Conservation (phyloP, 2,797 vertebrate genomes). For the Sebastes hubbsi region DNA sequence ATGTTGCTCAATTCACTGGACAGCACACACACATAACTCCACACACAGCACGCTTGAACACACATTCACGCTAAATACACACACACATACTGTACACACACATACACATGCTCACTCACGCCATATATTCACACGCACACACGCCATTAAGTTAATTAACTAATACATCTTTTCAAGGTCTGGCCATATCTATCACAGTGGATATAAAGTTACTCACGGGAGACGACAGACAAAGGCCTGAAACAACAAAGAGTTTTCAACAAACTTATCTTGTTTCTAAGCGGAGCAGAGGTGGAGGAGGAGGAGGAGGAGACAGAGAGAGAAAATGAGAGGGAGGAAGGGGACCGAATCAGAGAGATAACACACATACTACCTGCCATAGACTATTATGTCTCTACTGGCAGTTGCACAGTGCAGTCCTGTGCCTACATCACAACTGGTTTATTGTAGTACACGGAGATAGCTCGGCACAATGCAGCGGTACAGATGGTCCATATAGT, state of each 20-base stretch:
- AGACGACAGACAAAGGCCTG: slow-evolving; percentile 33
- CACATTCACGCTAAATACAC: neutral
- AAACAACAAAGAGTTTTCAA: slow-evolving; percentile 49
- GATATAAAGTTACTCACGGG: slow-evolving; percentile 44
- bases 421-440: slow-evolving; percentile 25
- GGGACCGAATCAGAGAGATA: slow-evolving; percentile 3
- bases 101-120: neutral
- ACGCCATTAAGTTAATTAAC: slow-evolving; percentile 64
- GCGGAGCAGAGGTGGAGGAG: slow-evolving; percentile 3
- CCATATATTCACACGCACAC: neutral
- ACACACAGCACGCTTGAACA: neutral
- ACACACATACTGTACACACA: neutral
- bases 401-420: slow-evolving; percentile 21
- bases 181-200: slow-evolving; percentile 28
- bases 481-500: neutral
- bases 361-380: slow-evolving; percentile 8
- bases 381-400: slow-evolving; percentile 23
- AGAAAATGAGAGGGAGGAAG: slow-evolving; percentile 27
- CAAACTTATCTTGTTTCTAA: slow-evolving; percentile 48
- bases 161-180: slow-evolving; percentile 54
- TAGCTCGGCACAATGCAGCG: neutral
- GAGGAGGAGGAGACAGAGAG: neutral
- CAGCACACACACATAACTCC: neutral
- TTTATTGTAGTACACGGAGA: slow-evolving; percentile 27
- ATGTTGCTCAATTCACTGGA: slow-evolving; percentile 36